Evolutionary conservation across 2,797 vertebrate species (phyloP), one percentile per base, ranked within the genome.

Genomic region (Mycteria americana): DNA sequence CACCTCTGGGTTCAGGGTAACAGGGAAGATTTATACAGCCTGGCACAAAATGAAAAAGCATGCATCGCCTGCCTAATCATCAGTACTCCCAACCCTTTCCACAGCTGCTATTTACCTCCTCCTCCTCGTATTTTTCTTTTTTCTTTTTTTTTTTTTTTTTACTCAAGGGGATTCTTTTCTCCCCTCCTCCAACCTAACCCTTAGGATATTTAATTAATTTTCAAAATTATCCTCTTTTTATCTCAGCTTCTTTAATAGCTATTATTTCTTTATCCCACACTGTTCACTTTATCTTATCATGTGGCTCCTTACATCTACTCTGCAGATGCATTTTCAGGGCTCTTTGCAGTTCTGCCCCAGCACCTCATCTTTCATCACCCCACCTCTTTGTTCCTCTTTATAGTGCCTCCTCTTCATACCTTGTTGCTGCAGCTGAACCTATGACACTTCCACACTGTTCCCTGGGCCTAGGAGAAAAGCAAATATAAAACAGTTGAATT

Each of bases 151-250:
- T 68, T 50, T 27, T 35, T 75, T n/a, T 46, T 65, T 45, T 0
- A 16, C 43, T 56, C 31, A 11, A 48, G 1, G 23, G 9, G 1
- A 62, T 95, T 85, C 24, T 82, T 69, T 37, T 7, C 3, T 2
- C 27, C 9, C 25, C 37, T 59, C 62, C 88, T 81, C 24, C 74
- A 95, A 25, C 50, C 30, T 88, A 88, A 64, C 76, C 95, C 59
- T 10, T 69, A 91, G 74, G 92, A 92, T 89, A 94, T 95, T 94
- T 92, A 94, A 97, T 93, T 95, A 95, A 87, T 95, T 94, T 93
- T 92, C 68, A 85, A 91, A 95, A 92, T 92, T 68, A 91, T 80
- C 2, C 46, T 84, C 81, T 94, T 94, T 96, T 96, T 73, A 96
- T 97, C 94, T 91, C 62, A 81, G 39, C 62, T 88, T 84, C 89